Evolutionary conservation across 2,797 vertebrate genomes (phyloP), one percentile per base, ranked within the genome.

Genomic region (Enteromius argenteus): DNA sequence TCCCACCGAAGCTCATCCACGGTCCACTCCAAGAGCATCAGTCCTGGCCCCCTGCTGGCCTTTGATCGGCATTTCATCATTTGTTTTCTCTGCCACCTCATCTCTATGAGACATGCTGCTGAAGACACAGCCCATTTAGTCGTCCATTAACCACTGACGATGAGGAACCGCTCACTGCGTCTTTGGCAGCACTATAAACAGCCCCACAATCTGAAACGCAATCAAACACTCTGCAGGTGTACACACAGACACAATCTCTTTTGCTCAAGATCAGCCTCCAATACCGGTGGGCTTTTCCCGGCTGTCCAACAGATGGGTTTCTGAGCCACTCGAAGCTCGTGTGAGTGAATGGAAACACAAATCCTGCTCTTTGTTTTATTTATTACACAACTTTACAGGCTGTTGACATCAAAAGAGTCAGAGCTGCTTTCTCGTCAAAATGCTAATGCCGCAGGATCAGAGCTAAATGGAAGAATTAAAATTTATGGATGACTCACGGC

Each of bases 51-150:
- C 84, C 85, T 73, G 85, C 87, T 84, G 85, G 71, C 46, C 90
- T 92, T 91, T 93, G 90, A 93, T 93, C 85, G 73, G 76, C 42
- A 23, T 17, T 78, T 84, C 87, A 81, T 90, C 88, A 88, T 91
- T 86, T 90, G 89, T 91, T 92, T 91, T 87, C 87, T 86, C 58
- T 69, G 88, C 85, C 81, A 87, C 88, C 67, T 87, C 79, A 76
- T 81, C 78, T 51, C 37, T 81, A 74, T 39, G 80, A 90, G 83
- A 44, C 80, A 87, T 68, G 79, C 56, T 62, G 58, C 71, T 87
- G 82, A 74, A 77, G 81, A 90, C 86, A 37, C 77, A 62, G 78
- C 39, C 53, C 69, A 79, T 85, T 89, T 84, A 83, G 83, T 11
- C 62, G 69, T 66, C 68, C 42, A 39, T 81, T 64, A 77, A 37